Evolutionary conservation across 2,797 vertebrate species (phyloP).

Genomic region (Xiphorhynchus erythropygius): DNA sequence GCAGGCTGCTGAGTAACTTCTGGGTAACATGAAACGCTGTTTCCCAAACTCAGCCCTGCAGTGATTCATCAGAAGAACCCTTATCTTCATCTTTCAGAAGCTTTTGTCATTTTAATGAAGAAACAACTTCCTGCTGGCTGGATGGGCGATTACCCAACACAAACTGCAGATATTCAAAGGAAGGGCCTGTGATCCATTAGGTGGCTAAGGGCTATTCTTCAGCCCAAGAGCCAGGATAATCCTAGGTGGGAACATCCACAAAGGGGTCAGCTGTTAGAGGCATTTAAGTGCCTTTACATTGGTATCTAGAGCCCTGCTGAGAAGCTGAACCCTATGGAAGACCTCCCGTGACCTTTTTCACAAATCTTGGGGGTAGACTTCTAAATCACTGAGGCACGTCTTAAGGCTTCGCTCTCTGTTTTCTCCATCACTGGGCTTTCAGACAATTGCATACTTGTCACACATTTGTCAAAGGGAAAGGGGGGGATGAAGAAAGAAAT

Average conservation of each 20-base stretch:
- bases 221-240: not conserved
- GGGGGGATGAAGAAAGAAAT: constrained; percentile 38
- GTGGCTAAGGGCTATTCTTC: constrained; percentile 14
- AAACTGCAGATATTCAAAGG: constrained; percentile 1
- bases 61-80: constrained; percentile 30
- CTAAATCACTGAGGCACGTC: constrained; percentile 48
- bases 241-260: constrained; percentile 45
- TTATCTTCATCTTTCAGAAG: constrained; percentile 13
- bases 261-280: constrained; percentile 41
- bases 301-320: constrained; percentile 23
- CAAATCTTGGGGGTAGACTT: constrained; percentile 34
- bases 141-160: not conserved
- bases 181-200: constrained; percentile 4
- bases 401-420: constrained; percentile 32
- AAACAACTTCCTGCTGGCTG: constrained; percentile 43
- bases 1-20: constrained; percentile 26
- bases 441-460: constrained; percentile 58
- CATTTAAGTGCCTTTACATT: constrained; percentile 43
- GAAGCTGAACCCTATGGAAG: constrained; percentile 44
- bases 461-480: constrained; percentile 49
- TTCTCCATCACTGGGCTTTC: not conserved
- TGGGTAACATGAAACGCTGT: not conserved
- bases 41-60: not conserved
- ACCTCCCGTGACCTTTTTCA: constrained; percentile 50
- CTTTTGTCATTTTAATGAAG: constrained; percentile 37